A percentile compares a stretch with the other conserved stretches of the same genome.
Conservation (phyloP, 2,888 invertebrate genomes). For the Strigamia crassipes region DNA sequence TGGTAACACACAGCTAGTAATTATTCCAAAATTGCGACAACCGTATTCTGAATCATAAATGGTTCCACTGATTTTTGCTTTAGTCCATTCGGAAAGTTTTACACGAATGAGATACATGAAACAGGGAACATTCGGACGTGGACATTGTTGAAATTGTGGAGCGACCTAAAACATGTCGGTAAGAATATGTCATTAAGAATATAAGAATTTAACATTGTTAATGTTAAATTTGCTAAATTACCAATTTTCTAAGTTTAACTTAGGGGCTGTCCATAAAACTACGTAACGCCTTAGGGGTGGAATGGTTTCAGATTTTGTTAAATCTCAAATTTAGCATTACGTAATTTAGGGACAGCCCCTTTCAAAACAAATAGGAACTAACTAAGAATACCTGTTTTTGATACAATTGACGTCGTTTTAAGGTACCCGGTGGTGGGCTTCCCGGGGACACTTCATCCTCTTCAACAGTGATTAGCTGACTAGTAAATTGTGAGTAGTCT, state of each 20-base stretch:
- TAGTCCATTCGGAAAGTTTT: not conserved
- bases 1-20: not conserved
- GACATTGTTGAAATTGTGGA: not conserved
- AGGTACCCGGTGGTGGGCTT: not conserved
- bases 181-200: too few species aligned
- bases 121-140: not conserved
- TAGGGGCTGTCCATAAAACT: too few species aligned
- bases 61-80: not conserved
- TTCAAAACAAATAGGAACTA: too few species aligned
- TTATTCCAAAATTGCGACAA: not conserved
- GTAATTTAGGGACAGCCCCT: too few species aligned
- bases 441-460: not conserved
- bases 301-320: too few species aligned
- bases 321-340: too few species aligned
- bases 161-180: too few species aligned
- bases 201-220: too few species aligned
- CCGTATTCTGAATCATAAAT: not conserved
- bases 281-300: too few species aligned
- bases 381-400: slow-evolving; percentile 15
- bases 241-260: too few species aligned
- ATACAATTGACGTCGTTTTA: slow-evolving; percentile 30
- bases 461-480: not conserved
- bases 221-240: too few species aligned
- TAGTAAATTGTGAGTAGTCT: not conserved
- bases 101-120: not conserved